These are phyloP conservation scores for Eulithis testata DNA, from an alignment of 2,888 invertebrate species.

Conservation along the genomic window DNA sequence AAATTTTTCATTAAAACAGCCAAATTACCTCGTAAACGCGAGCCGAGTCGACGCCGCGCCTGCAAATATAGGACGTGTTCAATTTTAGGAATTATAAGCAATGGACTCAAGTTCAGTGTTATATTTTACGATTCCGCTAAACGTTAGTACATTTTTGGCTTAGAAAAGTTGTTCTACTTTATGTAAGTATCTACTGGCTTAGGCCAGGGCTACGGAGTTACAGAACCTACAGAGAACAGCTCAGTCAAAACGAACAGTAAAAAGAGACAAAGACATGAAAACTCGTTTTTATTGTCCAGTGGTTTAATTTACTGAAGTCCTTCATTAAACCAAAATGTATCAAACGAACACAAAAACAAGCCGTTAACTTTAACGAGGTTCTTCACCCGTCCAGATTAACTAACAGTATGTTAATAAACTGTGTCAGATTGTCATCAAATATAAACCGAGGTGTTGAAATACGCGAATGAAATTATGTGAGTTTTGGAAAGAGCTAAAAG, in stretches of 20 bases:
- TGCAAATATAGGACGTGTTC: conserved; percentile 15
- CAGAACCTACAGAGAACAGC: too few species aligned
- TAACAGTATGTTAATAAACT: conserved; percentile 15
- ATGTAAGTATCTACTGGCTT: too few species aligned
- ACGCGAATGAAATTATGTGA: conserved; percentile 10
- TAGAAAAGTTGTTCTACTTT: too few species aligned
- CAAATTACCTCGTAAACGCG: conserved; percentile 17
- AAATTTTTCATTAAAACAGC: neutral
- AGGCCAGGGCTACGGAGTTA: too few species aligned
- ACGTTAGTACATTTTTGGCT: neutral
- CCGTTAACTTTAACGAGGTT: conserved; percentile 40
- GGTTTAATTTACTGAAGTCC: neutral
- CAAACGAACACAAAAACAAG: conserved; percentile 34
- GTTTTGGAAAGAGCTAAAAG: conserved; percentile 4
- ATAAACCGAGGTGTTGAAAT: conserved; percentile 24
- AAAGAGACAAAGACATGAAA: neutral
- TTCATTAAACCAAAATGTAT: conserved; percentile 33
- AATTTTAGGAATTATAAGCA: neutral
- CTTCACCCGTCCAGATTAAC: conserved; percentile 24
- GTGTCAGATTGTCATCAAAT: conserved; percentile 32
- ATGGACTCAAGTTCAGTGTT: neutral
- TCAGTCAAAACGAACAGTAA: neutral
- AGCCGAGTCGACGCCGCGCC: conserved; percentile 17
- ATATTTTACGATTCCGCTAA: neutral
- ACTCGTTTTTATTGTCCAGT: conserved; percentile 3